phyloP scores from a whole-genome alignment of 92 coral and sea anemone species.

The Meandrina meandrites region DNA sequence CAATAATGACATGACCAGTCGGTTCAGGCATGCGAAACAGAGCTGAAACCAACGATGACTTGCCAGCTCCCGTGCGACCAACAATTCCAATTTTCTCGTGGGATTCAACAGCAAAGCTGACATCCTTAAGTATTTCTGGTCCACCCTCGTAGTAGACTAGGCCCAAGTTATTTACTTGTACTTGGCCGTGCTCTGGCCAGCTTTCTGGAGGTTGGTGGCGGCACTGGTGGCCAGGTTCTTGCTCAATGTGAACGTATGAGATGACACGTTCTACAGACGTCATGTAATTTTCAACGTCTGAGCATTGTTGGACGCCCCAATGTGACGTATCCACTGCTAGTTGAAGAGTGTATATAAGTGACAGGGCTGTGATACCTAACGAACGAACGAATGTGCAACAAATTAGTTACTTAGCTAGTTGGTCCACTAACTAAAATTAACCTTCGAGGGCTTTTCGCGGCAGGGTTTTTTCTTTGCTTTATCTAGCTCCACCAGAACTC shows the following conservation, averaged over 20 bases:
- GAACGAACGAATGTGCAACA: slow-evolving; percentile 5
- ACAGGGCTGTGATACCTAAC: slow-evolving; percentile 61
- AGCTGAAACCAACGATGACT: slow-evolving; percentile 65
- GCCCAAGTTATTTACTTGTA: slow-evolving; percentile 47
- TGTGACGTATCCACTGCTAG: slow-evolving; percentile 66
- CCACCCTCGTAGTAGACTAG: slow-evolving; percentile 47
- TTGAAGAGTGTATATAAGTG: slow-evolving; percentile 65
- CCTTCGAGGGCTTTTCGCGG: too few relatives aligned
- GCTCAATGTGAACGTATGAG: slow-evolving; percentile 49
- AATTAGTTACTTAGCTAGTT: slow-evolving; percentile 35
- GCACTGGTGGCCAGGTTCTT: slow-evolving; percentile 65
- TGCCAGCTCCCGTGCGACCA: slow-evolving; percentile 84
- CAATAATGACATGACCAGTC: slow-evolving; percentile 61
- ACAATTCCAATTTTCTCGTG: slow-evolving; percentile 81
- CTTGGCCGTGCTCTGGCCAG: slow-evolving; percentile 71
- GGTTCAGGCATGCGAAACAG: slow-evolving; percentile 78
- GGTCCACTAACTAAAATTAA: too few relatives aligned
- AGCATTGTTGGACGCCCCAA: slow-evolving; percentile 60
- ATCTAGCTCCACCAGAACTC: too few relatives aligned
- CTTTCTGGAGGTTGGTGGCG: slow-evolving; percentile 65
- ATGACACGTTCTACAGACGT: slow-evolving; percentile 67
- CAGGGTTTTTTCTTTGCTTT: too few relatives aligned
- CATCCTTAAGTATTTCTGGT: slow-evolving; percentile 59
- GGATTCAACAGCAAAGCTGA: slow-evolving; percentile 46
- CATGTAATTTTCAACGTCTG: slow-evolving; percentile 68